Evolutionary conservation across 2,113 vertebrate species (phyloP), one percentile per base, ranked within the genome.

Genomic region (Nesoenas mayeri): DNA sequence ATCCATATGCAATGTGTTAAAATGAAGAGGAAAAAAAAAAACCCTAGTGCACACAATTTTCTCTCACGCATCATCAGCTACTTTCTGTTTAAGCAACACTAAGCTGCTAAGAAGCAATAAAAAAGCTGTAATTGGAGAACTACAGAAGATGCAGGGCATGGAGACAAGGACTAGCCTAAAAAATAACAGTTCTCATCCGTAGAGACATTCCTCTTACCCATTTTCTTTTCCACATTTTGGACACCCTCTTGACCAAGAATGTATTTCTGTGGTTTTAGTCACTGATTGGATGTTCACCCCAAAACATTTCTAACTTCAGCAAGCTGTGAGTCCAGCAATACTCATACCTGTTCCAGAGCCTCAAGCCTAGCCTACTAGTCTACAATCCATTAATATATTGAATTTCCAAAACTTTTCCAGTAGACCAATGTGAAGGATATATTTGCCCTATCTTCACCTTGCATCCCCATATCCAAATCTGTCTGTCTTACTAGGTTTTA

Each of bases 51-150:
- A 75, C 92, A 85, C 28, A 34, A 54, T 67, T 92, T 83, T 71
- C 72, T 81, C 77, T 91, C 84, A 95, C 65, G 93, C 91, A 94
- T 72, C 84, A 89, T 92, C 80, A 94, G 69, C 66, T 87, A 15
- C 73, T 82, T 93, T 87, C 93, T 87, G 60, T 28, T 56, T 53
- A 72, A 95, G 50, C 69, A 70, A 79, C 9, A 77, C n/a, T 70
- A 51, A 90, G 73, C 32, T 79, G 57, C 73, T 85, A 82, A 79
- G 84, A 79, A 92, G 84, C 70, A 91, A 87, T 95, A 95, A 87
- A 92, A 94, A 88, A n/a, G 42, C 62, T 79, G 50, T 60, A 89
- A n/a, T 10, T 81, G 66, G 65, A 89, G 66, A 88, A 58, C 28
- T 54, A 74, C 42, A 71, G 47, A 91, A 79, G 40, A 89, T 44